Conservation (phyloP, 2,888 invertebrate genomes). For the Nephrotoma flavescens region DNA sequence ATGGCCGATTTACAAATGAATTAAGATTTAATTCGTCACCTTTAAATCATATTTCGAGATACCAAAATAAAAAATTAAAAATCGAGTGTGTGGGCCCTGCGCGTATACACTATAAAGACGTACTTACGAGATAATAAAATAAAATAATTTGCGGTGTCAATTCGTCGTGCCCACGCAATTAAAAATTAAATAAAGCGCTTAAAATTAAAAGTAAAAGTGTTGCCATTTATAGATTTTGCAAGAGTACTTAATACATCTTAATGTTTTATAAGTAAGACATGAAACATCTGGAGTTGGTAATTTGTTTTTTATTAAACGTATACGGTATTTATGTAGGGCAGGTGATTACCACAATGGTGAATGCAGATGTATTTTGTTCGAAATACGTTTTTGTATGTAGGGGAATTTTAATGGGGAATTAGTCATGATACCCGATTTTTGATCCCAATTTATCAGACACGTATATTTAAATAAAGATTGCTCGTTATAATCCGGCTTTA, state of each 20-base stretch:
- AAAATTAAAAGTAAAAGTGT: background rate
- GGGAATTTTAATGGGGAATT: background rate
- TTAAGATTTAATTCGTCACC: background rate
- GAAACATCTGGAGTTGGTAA: background rate
- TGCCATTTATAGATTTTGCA: background rate
- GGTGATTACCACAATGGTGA: background rate
- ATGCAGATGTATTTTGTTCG: background rate
- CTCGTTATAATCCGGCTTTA: background rate
- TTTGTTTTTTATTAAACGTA: background rate
- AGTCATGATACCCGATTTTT: background rate
- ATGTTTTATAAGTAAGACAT: background rate
- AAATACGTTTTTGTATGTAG: background rate
- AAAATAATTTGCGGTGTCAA: background rate
- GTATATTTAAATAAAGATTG: background rate
- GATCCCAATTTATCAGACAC: background rate
- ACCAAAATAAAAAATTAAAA: background rate
- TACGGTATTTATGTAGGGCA: background rate
- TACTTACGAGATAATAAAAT: background rate
- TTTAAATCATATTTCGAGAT: background rate
- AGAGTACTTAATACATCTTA: background rate
- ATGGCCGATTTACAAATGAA: background rate
- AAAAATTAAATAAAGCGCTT: background rate
- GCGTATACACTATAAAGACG: background rate
- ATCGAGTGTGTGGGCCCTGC: background rate
- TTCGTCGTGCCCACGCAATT: background rate